Percentiles rank a stretch among this genome's conserved stretches.
Conservation (phyloP, 1,140 invertebrate species). For the Camponotus floridanus region DNA sequence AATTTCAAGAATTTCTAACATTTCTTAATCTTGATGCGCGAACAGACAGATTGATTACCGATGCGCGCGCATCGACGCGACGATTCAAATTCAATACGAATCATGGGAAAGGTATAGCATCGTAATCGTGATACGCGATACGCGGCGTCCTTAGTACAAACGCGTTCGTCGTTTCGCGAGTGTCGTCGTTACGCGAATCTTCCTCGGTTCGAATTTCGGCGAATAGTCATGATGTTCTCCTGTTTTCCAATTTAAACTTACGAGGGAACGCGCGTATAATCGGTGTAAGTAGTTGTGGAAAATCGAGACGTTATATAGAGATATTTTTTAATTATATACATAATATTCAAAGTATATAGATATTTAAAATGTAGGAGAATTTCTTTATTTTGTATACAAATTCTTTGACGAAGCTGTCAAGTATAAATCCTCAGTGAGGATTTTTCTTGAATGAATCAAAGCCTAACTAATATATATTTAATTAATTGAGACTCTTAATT, state of each 20-base stretch:
- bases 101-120: constrained; percentile 2
- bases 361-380: not conserved
- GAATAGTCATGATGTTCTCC: not conserved
- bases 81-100: constrained; percentile 65
- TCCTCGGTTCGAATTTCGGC: constrained; percentile 7
- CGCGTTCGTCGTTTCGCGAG: constrained; percentile 39
- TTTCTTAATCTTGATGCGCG: not conserved
- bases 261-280: not conserved
- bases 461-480: too few species aligned
- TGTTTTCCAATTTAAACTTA: constrained; percentile 17
- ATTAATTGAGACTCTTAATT: not conserved
- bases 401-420: not conserved
- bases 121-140: constrained; percentile 20
- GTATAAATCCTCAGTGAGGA: too few species aligned
- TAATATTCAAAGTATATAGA: not conserved
- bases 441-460: too few species aligned
- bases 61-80: constrained; percentile 49
- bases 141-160: constrained; percentile 50
- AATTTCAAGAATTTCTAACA: too few species aligned
- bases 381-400: not conserved
- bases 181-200: constrained; percentile 5
- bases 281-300: constrained; percentile 42
- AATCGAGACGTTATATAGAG: not conserved
- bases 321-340: not conserved
- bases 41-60: not conserved